Conservation (phyloP, 2,888 invertebrate genomes). For the Abrostola tripartita region DNA sequence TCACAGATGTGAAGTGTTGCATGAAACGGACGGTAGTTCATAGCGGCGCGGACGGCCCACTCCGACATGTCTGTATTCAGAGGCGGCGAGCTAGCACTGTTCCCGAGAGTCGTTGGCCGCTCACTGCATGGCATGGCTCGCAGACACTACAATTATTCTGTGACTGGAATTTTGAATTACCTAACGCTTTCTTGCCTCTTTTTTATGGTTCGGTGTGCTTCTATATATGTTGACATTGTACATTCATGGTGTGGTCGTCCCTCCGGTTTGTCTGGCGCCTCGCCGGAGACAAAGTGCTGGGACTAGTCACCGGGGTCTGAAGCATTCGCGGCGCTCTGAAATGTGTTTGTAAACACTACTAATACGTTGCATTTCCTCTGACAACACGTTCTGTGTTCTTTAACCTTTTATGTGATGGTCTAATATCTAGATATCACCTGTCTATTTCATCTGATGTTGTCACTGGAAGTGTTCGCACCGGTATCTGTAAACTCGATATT, state of each 20-base stretch:
- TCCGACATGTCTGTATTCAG: constrained; percentile 78
- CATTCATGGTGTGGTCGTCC: constrained; percentile 41
- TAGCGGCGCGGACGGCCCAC: constrained; percentile 42
- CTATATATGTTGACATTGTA: constrained; percentile 72
- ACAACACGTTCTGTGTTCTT: constrained; percentile 5
- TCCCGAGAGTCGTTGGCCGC: constrained; percentile 29
- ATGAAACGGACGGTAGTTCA: constrained; percentile 61
- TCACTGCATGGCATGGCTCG: constrained; percentile 75
- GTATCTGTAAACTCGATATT: constrained; percentile 38
- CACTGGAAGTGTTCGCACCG: constrained; percentile 28
- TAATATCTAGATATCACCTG: no score
- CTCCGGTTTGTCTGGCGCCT: constrained; percentile 28
- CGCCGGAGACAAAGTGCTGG: constrained; percentile 36
- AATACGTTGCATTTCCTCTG: constrained; percentile 17
- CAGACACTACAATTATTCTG: constrained; percentile 67
- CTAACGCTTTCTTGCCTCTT: constrained; percentile 83
- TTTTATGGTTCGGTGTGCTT: constrained; percentile 87
- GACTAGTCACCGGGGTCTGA: constrained; percentile 28
- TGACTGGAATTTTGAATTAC: constrained; percentile 85
- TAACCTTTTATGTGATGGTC: no score
- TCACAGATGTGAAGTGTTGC: constrained; percentile 75
- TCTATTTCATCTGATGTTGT: constrained; percentile 8
- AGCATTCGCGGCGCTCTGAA: constrained; percentile 65
- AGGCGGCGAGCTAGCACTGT: constrained; percentile 53
- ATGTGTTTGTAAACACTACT: constrained; percentile 12